Conservation (phyloP, 1,140 invertebrate species). For the Thereuonema tuberculata region DNA sequence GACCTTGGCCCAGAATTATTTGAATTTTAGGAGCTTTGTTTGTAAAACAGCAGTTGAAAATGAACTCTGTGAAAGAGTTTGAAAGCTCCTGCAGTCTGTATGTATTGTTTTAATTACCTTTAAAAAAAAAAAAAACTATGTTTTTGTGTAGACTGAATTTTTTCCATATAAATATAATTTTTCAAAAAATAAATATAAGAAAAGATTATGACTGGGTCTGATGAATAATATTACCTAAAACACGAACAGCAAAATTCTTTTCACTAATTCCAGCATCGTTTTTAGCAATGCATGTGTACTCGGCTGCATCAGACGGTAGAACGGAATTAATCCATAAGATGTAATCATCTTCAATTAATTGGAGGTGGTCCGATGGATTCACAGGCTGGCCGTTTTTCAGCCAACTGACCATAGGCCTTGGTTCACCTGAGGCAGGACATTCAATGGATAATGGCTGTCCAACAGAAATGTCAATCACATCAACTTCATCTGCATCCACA, state of each 20-base stretch:
- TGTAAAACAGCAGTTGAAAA: too few relatives aligned
- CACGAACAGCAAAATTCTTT: neutral
- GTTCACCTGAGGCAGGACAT: neutral
- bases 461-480: neutral
- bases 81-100: too few relatives aligned
- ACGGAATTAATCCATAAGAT: neutral
- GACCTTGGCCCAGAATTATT: too few relatives aligned
- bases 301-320: neutral
- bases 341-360: neutral
- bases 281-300: neutral
- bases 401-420: neutral
- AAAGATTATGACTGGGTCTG: too few relatives aligned
- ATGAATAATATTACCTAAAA: neutral
- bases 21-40: too few relatives aligned
- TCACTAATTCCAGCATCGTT: neutral
- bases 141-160: too few relatives aligned
- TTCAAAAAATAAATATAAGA: too few relatives aligned
- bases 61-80: too few relatives aligned
- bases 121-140: too few relatives aligned
- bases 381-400: neutral
- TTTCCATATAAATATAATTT: too few relatives aligned
- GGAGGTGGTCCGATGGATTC: neutral
- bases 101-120: too few relatives aligned
- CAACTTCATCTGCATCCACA: neutral
- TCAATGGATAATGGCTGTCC: neutral